Percentiles rank a stretch among this genome's conserved stretches.
These are phyloP conservation scores for Spinus olivaceus DNA, from an alignment of 2,797 vertebrate species.

Conservation along the genomic window DNA sequence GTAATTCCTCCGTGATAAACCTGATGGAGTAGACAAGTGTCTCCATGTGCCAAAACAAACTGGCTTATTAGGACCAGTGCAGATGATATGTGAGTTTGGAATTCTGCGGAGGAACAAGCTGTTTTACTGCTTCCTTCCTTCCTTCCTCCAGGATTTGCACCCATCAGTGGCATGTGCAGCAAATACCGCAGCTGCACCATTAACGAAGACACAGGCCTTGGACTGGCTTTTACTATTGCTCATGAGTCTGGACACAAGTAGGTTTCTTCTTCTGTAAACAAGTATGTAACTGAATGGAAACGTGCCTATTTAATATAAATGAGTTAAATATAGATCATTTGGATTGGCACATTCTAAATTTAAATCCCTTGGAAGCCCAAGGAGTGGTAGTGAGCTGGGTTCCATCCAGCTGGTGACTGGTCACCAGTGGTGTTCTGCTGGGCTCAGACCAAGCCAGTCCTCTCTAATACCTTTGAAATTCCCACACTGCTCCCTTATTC, in stretches of 20 bases:
- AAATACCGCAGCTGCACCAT: slow-evolving; percentile 98
- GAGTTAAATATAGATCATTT: background rate
- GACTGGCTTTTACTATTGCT: slow-evolving; percentile 95
- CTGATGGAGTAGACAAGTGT: background rate
- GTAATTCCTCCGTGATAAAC: background rate
- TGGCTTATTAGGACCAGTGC: background rate
- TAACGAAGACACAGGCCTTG: slow-evolving; percentile 96
- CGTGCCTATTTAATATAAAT: background rate
- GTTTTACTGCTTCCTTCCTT: slow-evolving; percentile 16
- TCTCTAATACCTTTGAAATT: background rate
- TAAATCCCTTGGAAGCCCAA: background rate
- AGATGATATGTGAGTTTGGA: background rate
- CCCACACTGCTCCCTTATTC: background rate
- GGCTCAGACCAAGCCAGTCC: background rate
- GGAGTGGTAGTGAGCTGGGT: fast-evolving
- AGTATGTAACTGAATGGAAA: background rate
- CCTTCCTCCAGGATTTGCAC: slow-evolving; percentile 89
- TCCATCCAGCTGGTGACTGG: background rate
- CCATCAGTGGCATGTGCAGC: slow-evolving; percentile 99
- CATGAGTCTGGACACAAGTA: slow-evolving; percentile 99
- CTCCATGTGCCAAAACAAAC: background rate
- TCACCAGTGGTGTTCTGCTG: background rate
- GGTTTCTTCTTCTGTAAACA: slow-evolving; percentile 38
- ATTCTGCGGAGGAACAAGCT: slow-evolving; percentile 2
- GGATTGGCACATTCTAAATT: background rate